Evolutionary conservation across 2,113 vertebrate species (phyloP).

Genomic region (Alligator mississippiensis): DNA sequence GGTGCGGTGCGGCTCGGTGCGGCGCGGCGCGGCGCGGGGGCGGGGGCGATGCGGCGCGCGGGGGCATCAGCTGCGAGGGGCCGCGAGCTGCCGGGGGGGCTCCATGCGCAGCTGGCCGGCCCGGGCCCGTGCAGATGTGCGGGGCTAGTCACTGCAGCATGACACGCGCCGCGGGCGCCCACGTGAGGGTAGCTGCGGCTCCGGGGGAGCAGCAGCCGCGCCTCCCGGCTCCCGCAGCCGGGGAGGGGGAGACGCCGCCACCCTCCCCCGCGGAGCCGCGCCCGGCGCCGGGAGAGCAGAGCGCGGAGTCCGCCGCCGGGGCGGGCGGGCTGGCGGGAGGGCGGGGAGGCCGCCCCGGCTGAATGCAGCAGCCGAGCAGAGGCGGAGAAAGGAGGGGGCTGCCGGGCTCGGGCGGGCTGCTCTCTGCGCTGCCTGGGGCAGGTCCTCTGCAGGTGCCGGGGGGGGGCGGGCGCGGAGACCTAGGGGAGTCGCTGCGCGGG

Average conservation of each 20-base stretch:
- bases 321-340: slow-evolving; percentile 50
- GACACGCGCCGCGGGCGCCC: slow-evolving; percentile 39
- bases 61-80: neutral
- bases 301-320: no score
- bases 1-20: neutral
- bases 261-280: neutral
- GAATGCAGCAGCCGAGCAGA: slow-evolving; percentile 49
- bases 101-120: slow-evolving; percentile 15
- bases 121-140: slow-evolving; percentile 37
- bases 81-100: neutral
- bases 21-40: neutral
- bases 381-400: neutral
- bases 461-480: slow-evolving; percentile 78
- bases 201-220: slow-evolving; percentile 14
- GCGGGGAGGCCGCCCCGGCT: slow-evolving; percentile 43
- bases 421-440: slow-evolving; percentile 70
- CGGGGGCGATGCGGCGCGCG: neutral
- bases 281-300: no score
- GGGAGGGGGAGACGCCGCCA: neutral
- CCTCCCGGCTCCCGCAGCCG: neutral
- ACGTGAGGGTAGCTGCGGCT: slow-evolving; percentile 11
- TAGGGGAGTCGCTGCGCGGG: slow-evolving; percentile 71
- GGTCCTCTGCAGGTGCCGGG: slow-evolving; percentile 49
- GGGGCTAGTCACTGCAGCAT: slow-evolving; percentile 72
- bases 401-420: slow-evolving; percentile 61